Conservation (phyloP, 2,797 vertebrate species). For the Lemur catta region DNA sequence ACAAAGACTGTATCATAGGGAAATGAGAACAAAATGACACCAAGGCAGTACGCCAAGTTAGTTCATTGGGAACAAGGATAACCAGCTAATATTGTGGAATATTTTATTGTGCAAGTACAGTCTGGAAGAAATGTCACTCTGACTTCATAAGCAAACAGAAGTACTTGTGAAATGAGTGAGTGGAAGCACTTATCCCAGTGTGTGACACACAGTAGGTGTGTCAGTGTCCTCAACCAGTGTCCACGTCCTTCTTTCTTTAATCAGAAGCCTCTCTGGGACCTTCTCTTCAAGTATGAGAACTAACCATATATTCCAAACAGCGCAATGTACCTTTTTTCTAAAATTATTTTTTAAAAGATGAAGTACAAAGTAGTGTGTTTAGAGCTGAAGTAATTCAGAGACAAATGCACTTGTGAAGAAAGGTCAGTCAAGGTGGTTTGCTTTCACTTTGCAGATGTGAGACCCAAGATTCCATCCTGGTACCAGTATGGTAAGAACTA, state of each 20-base stretch:
- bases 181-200: background rate
- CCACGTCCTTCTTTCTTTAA: background rate
- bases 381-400: slow-evolving; percentile 15
- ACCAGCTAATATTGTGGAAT: background rate
- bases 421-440: slow-evolving; percentile 7
- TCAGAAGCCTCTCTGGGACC: background rate
- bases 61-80: background rate
- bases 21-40: background rate
- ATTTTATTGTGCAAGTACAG: background rate
- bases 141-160: background rate
- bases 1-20: background rate
- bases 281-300: background rate
- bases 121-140: background rate
- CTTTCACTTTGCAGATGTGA: slow-evolving; percentile 81
- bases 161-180: background rate
- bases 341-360: background rate
- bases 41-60: background rate
- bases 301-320: background rate
- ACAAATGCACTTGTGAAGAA: background rate
- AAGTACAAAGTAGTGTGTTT: background rate
- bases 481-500: slow-evolving; percentile 81
- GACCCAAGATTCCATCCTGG: slow-evolving; percentile 81
- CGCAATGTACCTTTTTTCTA: background rate
- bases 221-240: background rate
- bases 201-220: background rate